Base-by-base conservation (phyloP, 2,113 vertebrate genomes). In the Taurulus bubalis region DNA sequence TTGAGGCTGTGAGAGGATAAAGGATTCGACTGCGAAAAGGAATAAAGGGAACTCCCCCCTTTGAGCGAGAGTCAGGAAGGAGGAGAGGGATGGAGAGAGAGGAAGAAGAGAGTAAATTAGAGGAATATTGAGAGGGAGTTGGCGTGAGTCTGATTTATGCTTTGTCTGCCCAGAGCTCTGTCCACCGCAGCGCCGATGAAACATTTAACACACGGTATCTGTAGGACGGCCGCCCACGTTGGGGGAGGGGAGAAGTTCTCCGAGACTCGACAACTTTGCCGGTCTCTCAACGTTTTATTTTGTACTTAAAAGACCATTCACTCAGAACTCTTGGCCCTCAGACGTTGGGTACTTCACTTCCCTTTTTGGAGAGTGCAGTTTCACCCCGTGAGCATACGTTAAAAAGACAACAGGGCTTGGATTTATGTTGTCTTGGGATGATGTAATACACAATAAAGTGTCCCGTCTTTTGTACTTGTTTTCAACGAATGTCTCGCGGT, bases 1-100 rank as follows among this genome's bases (percentile, higher is more conserved):
- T 93, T 92, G 91, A 94, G 85, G 88, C 90, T 62, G 82, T 73
- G 87, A 81, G 86, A 91, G 82, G 85, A 92, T 89, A 87, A 91
- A 89, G 85, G 78, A 88, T 90, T 87, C 80, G 86, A 91, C 80
- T 71, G 42, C 81, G 86, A 84, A 80, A 79, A 82, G 78, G 85
- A 88, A 79, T 84, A 87, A 87, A 84, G 84, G 49, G 82, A 77
- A 76, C 8, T 85, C 60, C 70, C 58, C n/a, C 71, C 71, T 63
- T 32, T 76, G 34, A 66, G 73, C 63, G 62, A 26, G 64, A 71
- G 60, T 26, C 28, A 38, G 60, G 49, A 32, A 79, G 53, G 40
- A 71, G 59, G 34, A 63, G 63, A 53, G 78, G 74, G 77, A 73
- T 73, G 74, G 26, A 51, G 42, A 20, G 14, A 9, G 42, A 26